Percentiles rank a stretch among this genome's conserved stretches.
These are phyloP conservation scores for Phylloscopus whistleri DNA, from an alignment of 2,113 vertebrate species.

Conservation along the genomic window DNA sequence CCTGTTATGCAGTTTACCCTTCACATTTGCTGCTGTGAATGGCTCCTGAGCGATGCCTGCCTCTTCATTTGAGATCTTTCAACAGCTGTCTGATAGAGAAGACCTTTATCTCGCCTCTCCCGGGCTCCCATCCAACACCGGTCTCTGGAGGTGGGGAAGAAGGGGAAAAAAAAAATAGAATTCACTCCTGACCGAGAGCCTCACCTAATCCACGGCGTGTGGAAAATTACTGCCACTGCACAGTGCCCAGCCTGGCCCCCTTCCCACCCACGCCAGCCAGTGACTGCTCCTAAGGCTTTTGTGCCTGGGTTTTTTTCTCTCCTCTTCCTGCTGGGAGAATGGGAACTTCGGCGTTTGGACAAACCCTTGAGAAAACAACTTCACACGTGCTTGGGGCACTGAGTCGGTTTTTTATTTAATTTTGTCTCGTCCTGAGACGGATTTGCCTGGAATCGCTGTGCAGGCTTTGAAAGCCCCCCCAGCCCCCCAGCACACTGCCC, in stretches of 20 bases:
- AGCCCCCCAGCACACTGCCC: neutral
- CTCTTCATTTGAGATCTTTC: conserved; percentile 50
- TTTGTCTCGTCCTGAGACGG: neutral
- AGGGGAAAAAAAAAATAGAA: neutral
- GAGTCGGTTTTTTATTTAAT: neutral
- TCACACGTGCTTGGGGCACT: conserved; percentile 2
- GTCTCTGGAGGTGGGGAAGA: conserved; percentile 17
- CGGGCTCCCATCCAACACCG: neutral
- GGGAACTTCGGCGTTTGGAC: neutral
- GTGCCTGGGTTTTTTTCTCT: neutral
- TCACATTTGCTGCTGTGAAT: neutral
- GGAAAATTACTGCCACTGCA: conserved; percentile 54
- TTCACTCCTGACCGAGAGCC: neutral
- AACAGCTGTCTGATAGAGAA: conserved; percentile 52
- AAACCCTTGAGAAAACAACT: conserved; percentile 27
- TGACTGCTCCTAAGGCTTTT: neutral
- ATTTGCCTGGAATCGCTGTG: neutral
- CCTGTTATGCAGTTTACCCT: conserved; percentile 15
- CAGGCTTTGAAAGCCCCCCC: neutral
- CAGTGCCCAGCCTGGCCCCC: conserved; percentile 1
- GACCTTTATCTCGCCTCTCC: conserved; percentile 51
- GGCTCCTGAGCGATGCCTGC: neutral
- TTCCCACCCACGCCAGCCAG: conserved; percentile 15
- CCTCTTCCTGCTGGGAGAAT: conserved; percentile 40
- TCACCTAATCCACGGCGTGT: neutral